Conservation (phyloP, 1,140 invertebrate species). For the Aradophagus sp. region DNA sequence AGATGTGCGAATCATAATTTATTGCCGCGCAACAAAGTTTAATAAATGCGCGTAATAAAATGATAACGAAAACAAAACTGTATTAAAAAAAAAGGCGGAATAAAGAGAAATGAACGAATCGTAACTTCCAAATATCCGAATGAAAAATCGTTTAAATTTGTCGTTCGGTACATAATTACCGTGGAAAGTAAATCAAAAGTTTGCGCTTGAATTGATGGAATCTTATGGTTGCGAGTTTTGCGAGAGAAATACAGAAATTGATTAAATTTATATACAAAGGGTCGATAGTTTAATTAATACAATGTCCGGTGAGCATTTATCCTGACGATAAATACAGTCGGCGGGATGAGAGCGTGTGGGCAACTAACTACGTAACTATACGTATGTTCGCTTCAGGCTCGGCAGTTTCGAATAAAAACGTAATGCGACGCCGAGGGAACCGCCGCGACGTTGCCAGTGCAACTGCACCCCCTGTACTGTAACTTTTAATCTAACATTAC, state of each 20-base stretch:
- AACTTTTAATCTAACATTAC: too few species aligned
- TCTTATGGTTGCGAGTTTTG: too few species aligned
- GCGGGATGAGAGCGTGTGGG: slow-evolving; percentile 46
- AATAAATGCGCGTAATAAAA: slow-evolving; percentile 15
- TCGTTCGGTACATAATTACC: too few species aligned
- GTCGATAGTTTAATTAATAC: slow-evolving; percentile 57
- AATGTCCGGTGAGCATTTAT: slow-evolving; percentile 54
- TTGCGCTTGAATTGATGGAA: too few species aligned
- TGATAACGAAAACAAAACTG: not conserved
- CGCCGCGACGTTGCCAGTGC: slow-evolving; percentile 54
- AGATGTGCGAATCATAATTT: slow-evolving; percentile 47
- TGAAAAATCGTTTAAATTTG: too few species aligned
- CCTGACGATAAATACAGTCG: slow-evolving; percentile 53
- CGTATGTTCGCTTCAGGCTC: slow-evolving; percentile 56
- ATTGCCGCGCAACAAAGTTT: slow-evolving; percentile 23
- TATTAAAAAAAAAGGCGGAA: slow-evolving; percentile 14
- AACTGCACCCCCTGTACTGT: slow-evolving; percentile 30
- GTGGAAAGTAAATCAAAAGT: too few species aligned
- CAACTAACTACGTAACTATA: slow-evolving; percentile 57
- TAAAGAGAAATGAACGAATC: slow-evolving; percentile 30
- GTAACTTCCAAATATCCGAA: too few species aligned
- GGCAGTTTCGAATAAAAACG: slow-evolving; percentile 57
- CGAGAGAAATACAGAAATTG: too few species aligned
- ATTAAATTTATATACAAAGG: slow-evolving; percentile 51
- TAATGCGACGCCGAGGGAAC: slow-evolving; percentile 56